Conservation (phyloP, 2,797 vertebrate genomes). For the Acrossocheilus fasciatus region DNA sequence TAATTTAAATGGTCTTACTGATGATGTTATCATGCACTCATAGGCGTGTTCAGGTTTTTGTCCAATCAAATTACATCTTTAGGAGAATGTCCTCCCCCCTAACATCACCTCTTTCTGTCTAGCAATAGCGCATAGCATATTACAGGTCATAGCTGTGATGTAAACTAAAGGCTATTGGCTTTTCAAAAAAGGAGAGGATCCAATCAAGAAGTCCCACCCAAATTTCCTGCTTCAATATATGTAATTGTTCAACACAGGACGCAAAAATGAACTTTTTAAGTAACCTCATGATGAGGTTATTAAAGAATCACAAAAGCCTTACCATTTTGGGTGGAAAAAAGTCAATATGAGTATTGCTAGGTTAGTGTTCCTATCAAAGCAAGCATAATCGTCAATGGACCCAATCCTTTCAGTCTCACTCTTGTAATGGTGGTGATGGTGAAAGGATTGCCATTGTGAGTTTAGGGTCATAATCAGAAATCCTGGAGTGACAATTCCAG, state of each 20-base stretch:
- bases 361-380: background rate
- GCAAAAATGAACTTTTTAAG: background rate
- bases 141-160: background rate
- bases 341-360: background rate
- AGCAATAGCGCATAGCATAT: background rate
- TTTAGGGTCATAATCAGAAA: slow-evolving; percentile 49
- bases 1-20: background rate
- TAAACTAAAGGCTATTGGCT: background rate
- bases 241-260: background rate
- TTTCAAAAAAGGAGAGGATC: background rate
- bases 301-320: background rate
- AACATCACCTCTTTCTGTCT: background rate
- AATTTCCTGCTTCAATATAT: background rate
- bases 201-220: background rate
- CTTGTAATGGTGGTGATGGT: slow-evolving; percentile 7
- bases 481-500: slow-evolving; percentile 46
- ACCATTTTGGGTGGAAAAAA: background rate
- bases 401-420: background rate
- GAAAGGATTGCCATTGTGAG: slow-evolving; percentile 2
- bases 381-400: background rate
- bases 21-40: background rate
- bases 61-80: background rate
- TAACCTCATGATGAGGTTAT: background rate
- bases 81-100: background rate
- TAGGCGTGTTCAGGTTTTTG: background rate